Evolutionary conservation across 2,797 vertebrate species (phyloP), one percentile per base, ranked within the genome.

Genomic region (Rallus crepitans): DNA sequence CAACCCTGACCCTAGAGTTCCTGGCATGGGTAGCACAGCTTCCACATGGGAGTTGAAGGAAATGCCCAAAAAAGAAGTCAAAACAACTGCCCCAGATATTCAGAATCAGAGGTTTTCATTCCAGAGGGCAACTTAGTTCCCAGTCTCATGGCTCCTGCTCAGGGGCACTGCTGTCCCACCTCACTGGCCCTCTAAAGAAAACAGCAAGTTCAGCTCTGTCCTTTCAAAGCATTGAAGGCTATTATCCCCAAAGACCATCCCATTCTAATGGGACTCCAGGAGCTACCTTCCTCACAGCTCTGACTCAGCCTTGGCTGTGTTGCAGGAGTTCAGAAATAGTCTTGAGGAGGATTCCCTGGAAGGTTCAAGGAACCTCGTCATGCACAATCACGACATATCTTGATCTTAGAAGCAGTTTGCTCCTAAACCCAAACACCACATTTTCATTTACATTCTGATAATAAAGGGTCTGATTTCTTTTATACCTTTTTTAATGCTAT

Each of bases 401-500:
- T 61, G 18, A 57, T 64, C 31, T 55, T 60, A n/a, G 21, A 24
- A 69, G 24, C 10, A 42, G 11, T 78, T 52, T 87, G 28, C 24
- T 57, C 9, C 53, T 55, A 75, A 68, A 68, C n/a, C 33, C 12
- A 64, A 68, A 35, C 11, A 53, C 20, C n/a, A 8, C 30, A 57
- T 87, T 92, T 93, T 83, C 57, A 37, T 72, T 93, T 83, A 48
- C 6, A 42, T 71, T 64, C 65, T 83, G 50, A 71, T 92, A 92
- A 68, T 15, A 68, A 90, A 81, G 9, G 12, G 8, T 69, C 47
- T 69, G 40, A 68, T 82, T 94, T 82, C 25, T 82, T 87, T 92
- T 53, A 71, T 50, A 75, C 12, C 27, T 81, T 75, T 91, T 23
- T 52, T 35, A 35, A 24, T 59, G 24, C 27, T 75, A 45, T n/a